Conservation (phyloP, 1,140 invertebrate genomes). For the Pseudomyrmex cubaensis region DNA sequence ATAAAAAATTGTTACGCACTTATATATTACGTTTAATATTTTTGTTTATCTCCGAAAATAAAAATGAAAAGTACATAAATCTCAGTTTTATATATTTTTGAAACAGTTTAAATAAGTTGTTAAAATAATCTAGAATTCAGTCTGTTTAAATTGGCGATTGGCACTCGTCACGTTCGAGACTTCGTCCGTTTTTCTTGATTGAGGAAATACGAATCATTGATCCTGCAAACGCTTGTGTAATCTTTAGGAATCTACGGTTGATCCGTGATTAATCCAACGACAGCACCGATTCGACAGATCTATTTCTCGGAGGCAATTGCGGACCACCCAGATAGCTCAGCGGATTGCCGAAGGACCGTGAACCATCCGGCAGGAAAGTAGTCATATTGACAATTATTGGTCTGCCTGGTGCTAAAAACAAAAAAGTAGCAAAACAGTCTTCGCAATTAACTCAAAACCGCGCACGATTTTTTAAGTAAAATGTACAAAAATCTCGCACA, state of each 20-base stretch:
- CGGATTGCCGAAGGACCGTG: conserved; percentile 89
- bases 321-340: conserved; percentile 90
- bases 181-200: background rate
- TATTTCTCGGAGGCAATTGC: conserved; percentile 85
- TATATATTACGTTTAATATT: too few species aligned
- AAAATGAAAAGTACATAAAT: background rate
- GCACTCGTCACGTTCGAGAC: conserved; percentile 40
- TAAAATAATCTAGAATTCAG: background rate
- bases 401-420: conserved; percentile 72
- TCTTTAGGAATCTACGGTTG: background rate
- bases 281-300: conserved; percentile 89
- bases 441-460: conserved; percentile 10
- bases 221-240: background rate
- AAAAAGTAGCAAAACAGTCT: background rate
- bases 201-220: background rate
- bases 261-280: conserved; percentile 87
- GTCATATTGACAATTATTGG: conserved; percentile 74
- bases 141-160: conserved; percentile 4
- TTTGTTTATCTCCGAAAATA: too few species aligned
- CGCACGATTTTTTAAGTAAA: background rate
- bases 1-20: too few species aligned
- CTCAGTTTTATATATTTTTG: background rate
- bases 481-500: too few species aligned
- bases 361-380: conserved; percentile 85
- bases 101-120: conserved; percentile 4